Conservation (phyloP, 1,140 invertebrate species). For the Tachypleus tridentatus region DNA sequence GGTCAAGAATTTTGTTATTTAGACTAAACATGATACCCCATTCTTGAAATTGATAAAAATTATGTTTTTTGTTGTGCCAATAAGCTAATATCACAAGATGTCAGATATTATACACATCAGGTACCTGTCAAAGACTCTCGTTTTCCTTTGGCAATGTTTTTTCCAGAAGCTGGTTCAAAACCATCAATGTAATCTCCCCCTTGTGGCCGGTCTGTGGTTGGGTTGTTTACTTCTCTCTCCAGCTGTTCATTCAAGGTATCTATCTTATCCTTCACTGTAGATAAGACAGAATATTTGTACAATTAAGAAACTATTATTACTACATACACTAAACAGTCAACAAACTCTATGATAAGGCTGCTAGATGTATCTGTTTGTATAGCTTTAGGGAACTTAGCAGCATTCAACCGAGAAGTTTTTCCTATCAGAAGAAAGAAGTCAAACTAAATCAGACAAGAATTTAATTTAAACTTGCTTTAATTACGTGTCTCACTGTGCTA, state of each 20-base stretch:
- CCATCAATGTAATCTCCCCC: constrained; percentile 15
- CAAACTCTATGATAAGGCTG: too few relatives aligned
- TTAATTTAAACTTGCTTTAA: too few relatives aligned
- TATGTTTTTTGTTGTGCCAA: too few relatives aligned
- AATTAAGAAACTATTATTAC: too few relatives aligned
- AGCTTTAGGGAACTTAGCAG: too few relatives aligned
- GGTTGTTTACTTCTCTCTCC: constrained; percentile 49
- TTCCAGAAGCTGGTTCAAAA: constrained; percentile 10
- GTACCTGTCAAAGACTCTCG: constrained; percentile 17
- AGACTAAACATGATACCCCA: background rate
- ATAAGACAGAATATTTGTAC: constrained; percentile 8
- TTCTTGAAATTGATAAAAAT: background rate
- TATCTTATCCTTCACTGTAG: constrained; percentile 76
- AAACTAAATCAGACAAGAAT: too few relatives aligned
- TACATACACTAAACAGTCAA: too few relatives aligned
- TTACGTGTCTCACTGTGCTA: too few relatives aligned
- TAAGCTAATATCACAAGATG: background rate
- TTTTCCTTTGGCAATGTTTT: constrained; percentile 13
- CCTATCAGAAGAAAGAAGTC: too few relatives aligned
- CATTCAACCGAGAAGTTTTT: too few relatives aligned
- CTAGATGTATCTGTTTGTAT: too few relatives aligned
- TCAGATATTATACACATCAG: background rate
- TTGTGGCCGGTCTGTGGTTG: constrained; percentile 1
- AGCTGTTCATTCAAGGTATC: constrained; percentile 63
- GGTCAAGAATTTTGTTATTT: background rate